Evolutionary conservation across 1,140 invertebrate species (phyloP), one percentile per base, ranked within the genome.

Genomic region (Elysia chlorotica): DNA sequence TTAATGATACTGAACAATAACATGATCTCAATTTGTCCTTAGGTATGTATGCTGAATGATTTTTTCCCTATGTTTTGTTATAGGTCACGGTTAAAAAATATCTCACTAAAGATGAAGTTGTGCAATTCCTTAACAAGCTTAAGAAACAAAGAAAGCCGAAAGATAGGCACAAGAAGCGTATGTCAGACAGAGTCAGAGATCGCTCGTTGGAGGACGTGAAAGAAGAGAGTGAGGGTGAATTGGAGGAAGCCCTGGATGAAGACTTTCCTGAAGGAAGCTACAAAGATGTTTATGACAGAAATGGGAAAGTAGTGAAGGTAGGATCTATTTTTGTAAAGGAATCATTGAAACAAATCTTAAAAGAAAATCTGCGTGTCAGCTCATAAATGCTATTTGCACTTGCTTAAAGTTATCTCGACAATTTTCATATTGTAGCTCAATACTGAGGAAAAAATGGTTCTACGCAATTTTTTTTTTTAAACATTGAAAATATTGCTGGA

Each of bases 261-360:
- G 66, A 75, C 17, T 41, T 65, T 28, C 25, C 68, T 2, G 30
- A 66, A 38, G 57, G 48, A 54, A 59, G 2, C 30, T 65, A 71
- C 41, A 65, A 53, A 59, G 73, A 75, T 41, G 74, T 54, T 2
- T 69, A 73, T 65, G 74, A 76, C 61, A 61, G 31, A 17, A 57
- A 74, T 54, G 74, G 71, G 14, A 76, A 68, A 38, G 62, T 72
- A 5, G 21, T 78, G 6, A 78, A 73, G 48, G 66, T 80, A 33
- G n/a, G 67, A 59, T 21, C 56, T 54, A 10, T 54, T 31, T 48
- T 17, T 1, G 31, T n/a, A n/a, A n/a, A n/a, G n/a, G n/a, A n/a
- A n/a, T n/a, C n/a, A n/a, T n/a, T n/a, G n/a, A n/a, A n/a, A n/a
- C n/a, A n/a, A n/a, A n/a, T n/a, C n/a, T n/a, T n/a, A n/a, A n/a